Evolutionary conservation across 2,113 vertebrate species (phyloP), one percentile per base, ranked within the genome.

Genomic region (Rhagologus leucostigma): DNA sequence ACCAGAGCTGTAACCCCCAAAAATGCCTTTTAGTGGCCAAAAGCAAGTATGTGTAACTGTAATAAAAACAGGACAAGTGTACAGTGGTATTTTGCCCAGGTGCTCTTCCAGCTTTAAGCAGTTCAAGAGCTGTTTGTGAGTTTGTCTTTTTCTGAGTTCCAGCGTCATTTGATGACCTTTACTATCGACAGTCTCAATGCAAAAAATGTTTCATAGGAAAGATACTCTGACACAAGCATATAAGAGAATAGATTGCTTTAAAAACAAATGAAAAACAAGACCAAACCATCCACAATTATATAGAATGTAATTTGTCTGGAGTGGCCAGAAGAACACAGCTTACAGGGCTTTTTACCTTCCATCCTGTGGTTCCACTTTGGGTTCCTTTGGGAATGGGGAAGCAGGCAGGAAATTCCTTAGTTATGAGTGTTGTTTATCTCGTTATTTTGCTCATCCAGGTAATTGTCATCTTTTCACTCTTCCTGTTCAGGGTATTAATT

Each of bases 341-440:
- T 91, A 46, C 63, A 73, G 37, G 63, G 30, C 18, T 89, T 95
- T 95, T 84, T n/a, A 41, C 39, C 50, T 86, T 92, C 53, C 22
- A 37, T 87, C 59, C 80, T 84, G 52, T 89, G 57, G 52, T 84
- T 95, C 64, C 18, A 77, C 75, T 55, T 88, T 37, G 42, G 26
- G 42, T 77, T 95, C 88, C 88, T 96, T 86, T 80, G 76, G 83
- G 75, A 92, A 70, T 14, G 42, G 47, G 63, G 71, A 93, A 92
- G 79, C 67, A 81, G 65, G 41, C 90, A 94, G 94, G 93, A 96
- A 95, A 96, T 95, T 92, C 86, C 64, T 87, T 29, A 81, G 75
- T 84, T 80, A 90, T 47, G 83, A 93, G 76, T 86, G 81, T 86
- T 91, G 83, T 95, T 93, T 89, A 63, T 80, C 33, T 91, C n/a